phyloP scores from a whole-genome alignment of 2,113 vertebrate species.

The Rhabdornis inornatus region DNA sequence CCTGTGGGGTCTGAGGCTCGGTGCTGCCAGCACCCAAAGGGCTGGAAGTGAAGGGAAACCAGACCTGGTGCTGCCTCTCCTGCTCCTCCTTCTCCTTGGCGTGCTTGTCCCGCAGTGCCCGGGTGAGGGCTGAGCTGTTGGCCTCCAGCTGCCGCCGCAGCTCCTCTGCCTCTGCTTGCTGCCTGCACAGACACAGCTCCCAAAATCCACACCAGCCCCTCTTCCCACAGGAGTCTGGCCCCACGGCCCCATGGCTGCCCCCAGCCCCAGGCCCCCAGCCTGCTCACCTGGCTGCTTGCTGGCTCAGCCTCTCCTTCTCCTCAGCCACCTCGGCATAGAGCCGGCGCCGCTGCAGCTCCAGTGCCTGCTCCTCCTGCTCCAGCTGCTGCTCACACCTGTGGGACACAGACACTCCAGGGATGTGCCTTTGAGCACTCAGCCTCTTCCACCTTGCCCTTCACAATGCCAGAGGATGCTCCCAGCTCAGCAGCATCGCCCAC shows the following conservation, averaged over 20 bases:
- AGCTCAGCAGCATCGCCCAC: fast-evolving
- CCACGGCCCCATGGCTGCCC: background rate
- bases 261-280: background rate
- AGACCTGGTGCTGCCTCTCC: conserved; percentile 89
- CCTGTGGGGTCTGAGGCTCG: fast-evolving
- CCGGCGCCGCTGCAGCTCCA: conserved; percentile 88
- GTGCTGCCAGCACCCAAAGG: background rate
- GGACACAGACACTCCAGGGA: background rate
- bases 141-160: conserved; percentile 85
- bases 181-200: conserved; percentile 77
- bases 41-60: background rate
- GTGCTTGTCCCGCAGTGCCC: conserved; percentile 82
- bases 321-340: conserved; percentile 86
- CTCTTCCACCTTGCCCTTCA: too few relatives aligned
- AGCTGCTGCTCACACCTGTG: conserved; percentile 88
- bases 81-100: conserved; percentile 86
- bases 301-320: conserved; percentile 87
- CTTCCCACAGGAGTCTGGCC: fast-evolving
- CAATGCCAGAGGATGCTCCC: fast-evolving
- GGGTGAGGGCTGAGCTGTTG: conserved; percentile 75
- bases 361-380: conserved; percentile 84
- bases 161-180: conserved; percentile 85
- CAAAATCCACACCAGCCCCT: background rate
- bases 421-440: fast-evolving
- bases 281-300: conserved; percentile 84